These are phyloP conservation scores for Muscicapa striata DNA, from an alignment of 2,797 vertebrate genomes.

Conservation along the genomic window DNA sequence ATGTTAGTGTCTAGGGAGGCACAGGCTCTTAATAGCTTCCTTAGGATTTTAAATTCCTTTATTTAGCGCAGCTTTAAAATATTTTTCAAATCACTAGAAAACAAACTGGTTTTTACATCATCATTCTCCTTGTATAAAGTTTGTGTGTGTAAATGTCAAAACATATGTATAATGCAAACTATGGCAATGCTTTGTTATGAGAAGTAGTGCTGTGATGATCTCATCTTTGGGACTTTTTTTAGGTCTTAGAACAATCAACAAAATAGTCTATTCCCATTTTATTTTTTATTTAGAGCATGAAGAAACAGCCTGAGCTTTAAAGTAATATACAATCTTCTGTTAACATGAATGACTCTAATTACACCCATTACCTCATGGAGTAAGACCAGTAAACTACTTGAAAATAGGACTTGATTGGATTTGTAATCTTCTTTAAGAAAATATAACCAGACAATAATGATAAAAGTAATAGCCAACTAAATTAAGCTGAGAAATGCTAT, in stretches of 20 bases:
- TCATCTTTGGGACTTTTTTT: neutral
- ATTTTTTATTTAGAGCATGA: neutral
- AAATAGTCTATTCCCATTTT: neutral
- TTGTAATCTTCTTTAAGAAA: conserved; percentile 10
- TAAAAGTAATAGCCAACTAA: neutral
- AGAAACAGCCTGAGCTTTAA: neutral
- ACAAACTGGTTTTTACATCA: neutral
- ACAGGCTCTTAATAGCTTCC: neutral
- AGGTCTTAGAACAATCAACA: neutral
- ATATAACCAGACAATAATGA: neutral
- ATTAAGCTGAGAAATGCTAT: neutral
- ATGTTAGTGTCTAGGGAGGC: neutral
- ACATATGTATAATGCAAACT: neutral
- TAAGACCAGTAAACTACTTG: neutral
- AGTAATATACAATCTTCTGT: neutral
- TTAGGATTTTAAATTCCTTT: neutral
- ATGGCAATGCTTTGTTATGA: neutral
- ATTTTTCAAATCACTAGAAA: neutral
- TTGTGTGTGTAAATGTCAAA: neutral
- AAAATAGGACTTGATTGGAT: neutral
- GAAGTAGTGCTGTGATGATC: neutral
- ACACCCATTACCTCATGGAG: neutral
- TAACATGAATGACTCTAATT: neutral
- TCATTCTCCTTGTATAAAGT: neutral
- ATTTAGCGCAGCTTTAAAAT: neutral